Base-by-base conservation (phyloP, 1,140 invertebrate genomes). In the Bilobella aurantiaca region DNA sequence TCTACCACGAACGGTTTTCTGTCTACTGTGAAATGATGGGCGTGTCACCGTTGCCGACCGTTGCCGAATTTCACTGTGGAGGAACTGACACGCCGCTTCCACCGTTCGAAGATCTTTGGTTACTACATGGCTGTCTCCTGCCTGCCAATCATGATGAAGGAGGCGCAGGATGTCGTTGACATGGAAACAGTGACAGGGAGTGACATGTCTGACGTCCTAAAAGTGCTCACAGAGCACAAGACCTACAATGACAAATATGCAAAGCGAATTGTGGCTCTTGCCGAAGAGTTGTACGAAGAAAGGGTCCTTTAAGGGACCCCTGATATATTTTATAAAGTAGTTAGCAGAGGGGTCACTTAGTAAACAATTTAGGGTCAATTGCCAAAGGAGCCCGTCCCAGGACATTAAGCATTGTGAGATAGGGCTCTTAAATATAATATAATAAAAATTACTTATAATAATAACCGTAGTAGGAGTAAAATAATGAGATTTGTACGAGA, bases 1-100 rank as follows among this genome's bases (percentile, higher is more conserved):
- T 80, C 21, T 85, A 85, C 74, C 79, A 84, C 64, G 68, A 75
- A n/a, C 79, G 79, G 28, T 73, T 85, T 46, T 71, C 68, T 0
- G 74, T 31, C 46, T 16, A 64, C 23, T 68, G 66, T 63, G 37
- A 34, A 27, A 67, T 31, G 1, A 31, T 68, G 8, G 1, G 28
- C 1, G 58, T 64, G 2, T 14, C 14, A 0, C 31, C 53, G 18
- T 29, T 49, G n/a, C n/a, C n/a, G n/a, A n/a, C n/a, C n/a, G n/a
- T n/a, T n/a, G 2, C 62, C 66, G n/a, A n/a, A 23, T 3, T 67
- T 63, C 27, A 31, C 0, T 25, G 23, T 63, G 2, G 23, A 2
- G n/a, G 57, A 63, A 31, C 23, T 67, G 0, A 46, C 47, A 25
- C n/a, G 57, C 18, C 28, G 66, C 27, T 67, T 67, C 37, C 61